Percentiles rank a stretch among this genome's conserved stretches.
Conservation (phyloP, 2,113 vertebrate species). For the Eclectus roratus region DNA sequence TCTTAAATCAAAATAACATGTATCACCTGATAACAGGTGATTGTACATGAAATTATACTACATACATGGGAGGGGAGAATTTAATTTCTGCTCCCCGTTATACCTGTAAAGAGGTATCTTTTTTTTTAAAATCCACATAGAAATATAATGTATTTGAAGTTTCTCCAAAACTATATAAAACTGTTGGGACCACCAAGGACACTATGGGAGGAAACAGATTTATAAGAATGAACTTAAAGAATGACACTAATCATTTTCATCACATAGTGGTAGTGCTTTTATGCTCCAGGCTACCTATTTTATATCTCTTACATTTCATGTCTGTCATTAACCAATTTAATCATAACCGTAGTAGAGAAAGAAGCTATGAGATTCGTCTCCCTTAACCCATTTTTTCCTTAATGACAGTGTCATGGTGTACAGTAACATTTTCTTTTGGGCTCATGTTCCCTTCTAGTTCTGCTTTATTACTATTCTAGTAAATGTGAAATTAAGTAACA, state of each 20-base stretch:
- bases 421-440: background rate
- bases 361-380: background rate
- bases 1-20: background rate
- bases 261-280: background rate
- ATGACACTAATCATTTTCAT: background rate
- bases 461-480: background rate
- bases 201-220: background rate
- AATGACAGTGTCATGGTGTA: background rate
- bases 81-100: background rate
- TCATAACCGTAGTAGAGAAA: background rate
- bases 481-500: background rate
- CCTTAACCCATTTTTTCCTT: background rate
- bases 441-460: background rate
- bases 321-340: slow-evolving; percentile 1
- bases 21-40: background rate
- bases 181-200: background rate
- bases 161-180: background rate
- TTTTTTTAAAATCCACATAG: background rate
- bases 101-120: background rate
- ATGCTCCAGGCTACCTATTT: background rate
- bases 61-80: background rate
- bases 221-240: background rate
- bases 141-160: background rate
- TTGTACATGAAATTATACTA: background rate
- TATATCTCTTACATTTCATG: background rate